Percentiles rank a stretch among this genome's conserved stretches.
phyloP scores from a whole-genome alignment of 2,113 vertebrate genomes.

The Hipposideros armiger region DNA sequence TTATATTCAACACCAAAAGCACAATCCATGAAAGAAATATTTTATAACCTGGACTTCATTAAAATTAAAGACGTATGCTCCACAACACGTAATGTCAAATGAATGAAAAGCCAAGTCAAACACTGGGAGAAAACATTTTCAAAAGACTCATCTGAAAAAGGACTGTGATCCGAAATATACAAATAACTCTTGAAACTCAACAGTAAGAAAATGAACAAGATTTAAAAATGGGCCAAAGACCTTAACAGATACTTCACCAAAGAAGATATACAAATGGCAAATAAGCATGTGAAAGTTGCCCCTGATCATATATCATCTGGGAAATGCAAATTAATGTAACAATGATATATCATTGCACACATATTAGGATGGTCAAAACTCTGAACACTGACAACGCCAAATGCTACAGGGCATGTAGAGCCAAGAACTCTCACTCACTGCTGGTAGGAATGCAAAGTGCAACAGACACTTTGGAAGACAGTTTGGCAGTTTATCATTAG shows the following conservation, averaged over 20 bases:
- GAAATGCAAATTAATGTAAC: background rate
- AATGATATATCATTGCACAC: background rate
- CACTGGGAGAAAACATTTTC: background rate
- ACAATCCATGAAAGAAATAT: background rate
- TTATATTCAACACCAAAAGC: background rate
- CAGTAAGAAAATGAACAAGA: background rate
- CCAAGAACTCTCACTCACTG: background rate
- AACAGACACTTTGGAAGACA: background rate
- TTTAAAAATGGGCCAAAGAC: background rate
- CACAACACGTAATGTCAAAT: conserved; percentile 1
- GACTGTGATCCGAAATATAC: background rate
- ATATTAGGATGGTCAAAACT: background rate
- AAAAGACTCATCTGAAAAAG: background rate
- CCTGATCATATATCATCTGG: background rate
- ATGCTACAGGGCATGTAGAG: background rate
- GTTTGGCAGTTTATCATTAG: background rate
- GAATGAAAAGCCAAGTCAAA: background rate
- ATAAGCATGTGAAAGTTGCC: background rate
- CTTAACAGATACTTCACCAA: background rate
- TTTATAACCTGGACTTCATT: background rate
- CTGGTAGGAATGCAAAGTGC: background rate
- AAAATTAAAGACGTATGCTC: background rate
- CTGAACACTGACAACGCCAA: background rate
- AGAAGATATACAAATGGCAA: background rate
- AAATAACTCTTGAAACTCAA: conserved; percentile 28